Evolutionary conservation across 2,797 vertebrate species (phyloP), one percentile per base, ranked within the genome.

Genomic region (Rhinella marina): DNA sequence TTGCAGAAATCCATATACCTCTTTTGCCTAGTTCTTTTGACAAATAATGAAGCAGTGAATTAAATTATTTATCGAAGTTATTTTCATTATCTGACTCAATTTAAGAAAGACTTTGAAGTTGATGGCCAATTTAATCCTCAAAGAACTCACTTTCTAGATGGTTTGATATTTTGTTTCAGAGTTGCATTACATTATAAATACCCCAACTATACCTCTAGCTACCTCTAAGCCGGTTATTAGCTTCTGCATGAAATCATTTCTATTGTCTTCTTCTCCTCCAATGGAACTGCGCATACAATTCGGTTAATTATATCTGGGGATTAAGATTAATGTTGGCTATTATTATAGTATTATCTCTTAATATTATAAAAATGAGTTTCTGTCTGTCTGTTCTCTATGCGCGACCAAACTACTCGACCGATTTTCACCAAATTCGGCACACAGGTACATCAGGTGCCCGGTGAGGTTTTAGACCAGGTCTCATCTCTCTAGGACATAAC

Each of bases 61-160:
- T 86, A 62, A 86, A 72, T 80, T 54, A 80, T 86, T 75, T 86
- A 66, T 86, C 56, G 61, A 78, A 79, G 84, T 78, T 86, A 76
- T 86, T 86, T 86, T 79, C 75, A 86, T 86, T 86, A 79, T 79
- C 73, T 86, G 84, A 66, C 84, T 86, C 84, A 23, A 64, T 78
- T 85, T 85, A 17, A 64, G 48, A 77, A 84, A 78, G 32, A 56
- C 75, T 86, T 79, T 79, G 84, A 78, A 86, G 73, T 79, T 86
- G 61, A 86, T 68, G 41, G 48, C 41, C 57, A 85, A 85, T 77
- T 86, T 86, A 86, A 86, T 86, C 73, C 59, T 86, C 75, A 86
- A 86, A 78, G 54, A 86, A 68, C 5, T 79, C 17, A 76, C 61
- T 79, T 86, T 78, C 21, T 50, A 77, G 83, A 85, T 85, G 32